These are phyloP conservation scores for Pyralis farinalis DNA, from an alignment of 2,888 invertebrate species.

Conservation along the genomic window DNA sequence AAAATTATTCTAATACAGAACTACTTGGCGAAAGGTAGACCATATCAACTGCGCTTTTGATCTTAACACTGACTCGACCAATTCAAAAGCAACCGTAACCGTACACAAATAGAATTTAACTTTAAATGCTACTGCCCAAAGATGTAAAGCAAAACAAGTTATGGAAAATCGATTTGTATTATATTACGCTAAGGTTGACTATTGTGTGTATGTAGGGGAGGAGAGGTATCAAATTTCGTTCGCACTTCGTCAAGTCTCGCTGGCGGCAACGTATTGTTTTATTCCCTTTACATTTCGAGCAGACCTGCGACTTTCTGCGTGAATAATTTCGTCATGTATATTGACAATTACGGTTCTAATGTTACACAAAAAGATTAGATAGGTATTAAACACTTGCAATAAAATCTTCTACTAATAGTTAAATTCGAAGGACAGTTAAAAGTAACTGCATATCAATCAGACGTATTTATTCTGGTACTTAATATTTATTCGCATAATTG, in stretches of 20 bases:
- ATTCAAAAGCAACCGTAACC: constrained; percentile 34
- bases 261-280: constrained; percentile 69
- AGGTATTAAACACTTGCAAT: too few species aligned
- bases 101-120: constrained; percentile 27
- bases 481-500: too few species aligned
- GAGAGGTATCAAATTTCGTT: constrained; percentile 69
- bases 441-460: too few species aligned
- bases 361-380: too few species aligned
- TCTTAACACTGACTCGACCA: constrained; percentile 53
- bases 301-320: not conserved
- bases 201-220: constrained; percentile 22
- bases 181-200: constrained; percentile 23
- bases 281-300: constrained; percentile 34
- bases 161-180: constrained; percentile 30
- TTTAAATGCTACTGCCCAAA: constrained; percentile 13
- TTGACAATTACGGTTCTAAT: too few species aligned
- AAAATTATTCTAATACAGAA: constrained; percentile 76
- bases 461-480: too few species aligned
- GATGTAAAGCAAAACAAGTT: constrained; percentile 15
- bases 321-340: too few species aligned
- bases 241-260: constrained; percentile 78
- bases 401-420: too few species aligned
- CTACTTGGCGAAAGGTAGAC: constrained; percentile 65
- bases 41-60: constrained; percentile 27
- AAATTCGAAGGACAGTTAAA: too few species aligned